Base-by-base conservation (phyloP, 1,140 invertebrate genomes). In the Camponotus pennsylvanicus region DNA sequence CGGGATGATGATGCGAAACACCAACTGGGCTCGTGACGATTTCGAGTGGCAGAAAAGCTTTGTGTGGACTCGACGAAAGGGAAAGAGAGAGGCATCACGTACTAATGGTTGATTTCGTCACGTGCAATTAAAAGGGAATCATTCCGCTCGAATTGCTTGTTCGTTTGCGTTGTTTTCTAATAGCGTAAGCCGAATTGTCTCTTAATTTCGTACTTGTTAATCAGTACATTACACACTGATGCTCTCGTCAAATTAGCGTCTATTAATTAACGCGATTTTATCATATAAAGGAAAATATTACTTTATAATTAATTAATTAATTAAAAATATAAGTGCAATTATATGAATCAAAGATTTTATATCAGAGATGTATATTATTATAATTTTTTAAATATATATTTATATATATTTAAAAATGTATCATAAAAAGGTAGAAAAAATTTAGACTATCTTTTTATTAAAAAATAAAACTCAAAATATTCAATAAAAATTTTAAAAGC, bases 41-140 rank as follows among this genome's bases (percentile, higher is more conserved):
- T 69, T 82, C 57, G 67, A 82, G 40, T 67, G 57, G 18, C 64
- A 67, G 86, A 70, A 87, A 49, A 70, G 82, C 69, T 57, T 80
- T 59, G 84, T 67, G 52, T 21, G 11, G 52, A 55, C 45, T 55
- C 18, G 34, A 2, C 37, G 32, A 86, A 57, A 83, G 63, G 15
- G 86, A 85, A 87, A 86, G 76, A 82, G 85, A 42, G 61, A 70
- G 69, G 70, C 40, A 70, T 70, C 37, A 40, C 40, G 70, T 45
- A 80, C 59, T 87, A 84, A 84, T 84, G 79, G 32, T 40, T 52
- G 85, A 78, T 88, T 73, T 82, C 52, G 34, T 52, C 69, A 57
- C 52, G 73, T 71, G 70, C 85, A 88, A 88, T 88, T 88, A 84
- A 70, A 67, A 55, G 40, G 40, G n/a, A 87, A 87, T 75, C 71